phyloP scores from a whole-genome alignment of 2,888 invertebrate genomes.

The Pherbina coryleti region DNA sequence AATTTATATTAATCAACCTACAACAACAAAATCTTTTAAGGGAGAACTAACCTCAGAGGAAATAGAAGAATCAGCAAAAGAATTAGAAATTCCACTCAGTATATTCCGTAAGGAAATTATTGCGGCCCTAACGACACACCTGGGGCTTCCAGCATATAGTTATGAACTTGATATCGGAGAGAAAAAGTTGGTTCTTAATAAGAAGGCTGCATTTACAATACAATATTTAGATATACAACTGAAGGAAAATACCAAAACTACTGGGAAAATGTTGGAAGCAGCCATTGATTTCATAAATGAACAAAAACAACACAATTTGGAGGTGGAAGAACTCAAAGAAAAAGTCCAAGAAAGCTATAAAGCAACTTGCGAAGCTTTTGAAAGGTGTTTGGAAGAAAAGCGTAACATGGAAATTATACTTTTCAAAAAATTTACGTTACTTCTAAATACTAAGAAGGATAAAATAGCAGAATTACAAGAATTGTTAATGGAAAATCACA shows the following conservation, averaged over 20 bases:
- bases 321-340: constrained; percentile 17
- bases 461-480: constrained; percentile 57
- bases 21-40: constrained; percentile 47
- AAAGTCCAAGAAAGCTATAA: constrained; percentile 43
- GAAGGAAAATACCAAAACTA: constrained; percentile 39
- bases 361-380: constrained; percentile 48
- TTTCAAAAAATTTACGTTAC: constrained; percentile 55
- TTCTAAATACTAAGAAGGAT: constrained; percentile 60
- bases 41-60: constrained; percentile 52
- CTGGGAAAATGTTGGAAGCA: constrained; percentile 48
- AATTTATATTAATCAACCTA: constrained; percentile 44
- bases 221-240: constrained; percentile 55
- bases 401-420: constrained; percentile 51
- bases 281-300: constrained; percentile 50
- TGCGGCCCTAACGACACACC: constrained; percentile 53
- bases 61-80: constrained; percentile 53
- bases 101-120: constrained; percentile 56
- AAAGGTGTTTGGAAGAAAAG: constrained; percentile 52
- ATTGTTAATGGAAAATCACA: not conserved
- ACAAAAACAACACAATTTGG: constrained; percentile 4
- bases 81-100: constrained; percentile 54
- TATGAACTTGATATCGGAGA: constrained; percentile 54
- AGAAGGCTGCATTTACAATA: constrained; percentile 56
- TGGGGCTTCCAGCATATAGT: constrained; percentile 53
- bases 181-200: constrained; percentile 50